Evolutionary conservation across 2,888 invertebrate genomes (phyloP), one percentile per base, ranked within the genome.

Genomic region (Sisyra terminalis): DNA sequence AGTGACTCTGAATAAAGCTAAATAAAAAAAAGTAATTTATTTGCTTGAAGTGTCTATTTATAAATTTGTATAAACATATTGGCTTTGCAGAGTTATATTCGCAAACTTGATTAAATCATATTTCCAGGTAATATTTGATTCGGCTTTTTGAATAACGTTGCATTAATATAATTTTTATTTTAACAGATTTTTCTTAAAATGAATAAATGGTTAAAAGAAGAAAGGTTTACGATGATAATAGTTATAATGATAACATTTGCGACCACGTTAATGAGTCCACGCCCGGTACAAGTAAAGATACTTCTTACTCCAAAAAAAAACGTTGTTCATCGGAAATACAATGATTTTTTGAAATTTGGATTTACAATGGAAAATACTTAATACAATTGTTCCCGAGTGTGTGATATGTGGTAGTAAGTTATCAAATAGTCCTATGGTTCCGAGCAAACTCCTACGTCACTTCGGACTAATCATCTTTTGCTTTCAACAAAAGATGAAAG

Each of bases 371-470:
- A 29, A 29, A 29, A 29, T 29, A n/a, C n/a, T n/a, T n/a, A 9
- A 29, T 9, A 29, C n/a, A 29, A 9, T 29, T 29, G 30, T 29
- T 29, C 30, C 30, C 30, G 30, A 29, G 30, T 29, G 30, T 29
- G 30, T 29, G 30, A 29, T 29, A 29, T 29, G 30, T 29, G 30
- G 30, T 29, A 9, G 8, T 8, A 29, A 29, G 9, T 45, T 44
- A 24, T 43, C 43, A 46, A 46, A 46, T 30, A 42, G 44, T 45
- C 45, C 42, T 45, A 46, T 46, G 45, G 45, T 46, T 45, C 46
- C 43, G 40, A 46, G 46, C 46, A 45, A 46, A 16, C 44, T 46
- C 39, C 46, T 45, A 46, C 46, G 45, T 45, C 45, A 46, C 44
- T 44, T 46, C 42, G 14, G 32, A 41, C 46, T 44, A 46, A 44